Evolutionary conservation across 2,888 invertebrate species (phyloP), one percentile per base, ranked within the genome.

Genomic region (Priocnemis perturbator): DNA sequence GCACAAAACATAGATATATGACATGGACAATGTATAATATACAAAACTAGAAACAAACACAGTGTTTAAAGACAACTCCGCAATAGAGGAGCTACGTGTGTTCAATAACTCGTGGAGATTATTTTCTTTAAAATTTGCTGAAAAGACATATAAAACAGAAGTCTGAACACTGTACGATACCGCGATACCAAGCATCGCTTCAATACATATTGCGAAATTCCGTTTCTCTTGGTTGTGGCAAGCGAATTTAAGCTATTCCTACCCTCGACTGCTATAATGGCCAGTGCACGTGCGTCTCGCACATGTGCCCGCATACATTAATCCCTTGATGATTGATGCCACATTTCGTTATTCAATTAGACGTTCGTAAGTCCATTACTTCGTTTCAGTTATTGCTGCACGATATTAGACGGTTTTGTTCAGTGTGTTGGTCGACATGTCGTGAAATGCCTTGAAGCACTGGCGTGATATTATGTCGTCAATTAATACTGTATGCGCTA

Each of bases 131-230:
- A n/a, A n/a, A n/a, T n/a, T n/a, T n/a, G n/a, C n/a, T n/a, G n/a
- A n/a, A n/a, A n/a, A n/a, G n/a, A n/a, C n/a, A n/a, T n/a, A n/a
- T n/a, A n/a, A n/a, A n/a, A n/a, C n/a, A n/a, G n/a, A n/a, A n/a
- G n/a, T n/a, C n/a, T n/a, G n/a, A n/a, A n/a, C 26, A 11, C 11
- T 37, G 11, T 11, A 37, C 37, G 2, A 37, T 37, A 3, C 37
- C 4, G 1, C 37, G 11, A 37, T 37, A 11, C 4, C 14, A 37
- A 37, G 67, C 58, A 37, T 37, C 1, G 59, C 55, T 60, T 23
- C 30, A 50, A 64, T 66, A 64, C 64, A 64, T 69, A 74, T 71
- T 74, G 62, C 74, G 64, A 77, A 76, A 74, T 74, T 71, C 45
- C 58, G 48, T 65, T 47, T 17, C 50, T 5, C 47, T 59, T 53